Evolutionary conservation across 2,888 invertebrate genomes (phyloP).

Genomic region (Drosophila austrosaltans): DNA sequence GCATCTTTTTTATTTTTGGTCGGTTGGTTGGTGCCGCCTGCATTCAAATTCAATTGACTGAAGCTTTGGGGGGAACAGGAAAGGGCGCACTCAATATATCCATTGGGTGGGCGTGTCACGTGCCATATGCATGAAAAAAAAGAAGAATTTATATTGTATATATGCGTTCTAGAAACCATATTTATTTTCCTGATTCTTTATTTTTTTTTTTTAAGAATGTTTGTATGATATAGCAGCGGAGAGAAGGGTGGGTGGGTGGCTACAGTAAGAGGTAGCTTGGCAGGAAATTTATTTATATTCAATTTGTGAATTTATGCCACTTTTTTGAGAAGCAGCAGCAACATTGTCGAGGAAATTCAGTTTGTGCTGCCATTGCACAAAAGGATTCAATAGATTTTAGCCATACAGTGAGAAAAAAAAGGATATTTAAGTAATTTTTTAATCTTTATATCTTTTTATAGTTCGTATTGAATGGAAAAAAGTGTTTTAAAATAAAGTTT

Average conservation of each 20-base stretch:
- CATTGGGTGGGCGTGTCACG: slow-evolving; percentile 49
- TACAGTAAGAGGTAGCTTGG: slow-evolving; percentile 29
- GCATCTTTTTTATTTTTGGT: slow-evolving; percentile 15
- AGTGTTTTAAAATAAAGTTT: too few species aligned
- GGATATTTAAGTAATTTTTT: neutral
- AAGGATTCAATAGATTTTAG: slow-evolving; percentile 24
- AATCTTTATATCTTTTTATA: too few species aligned
- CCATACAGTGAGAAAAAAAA: slow-evolving; percentile 25
- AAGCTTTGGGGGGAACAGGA: neutral
- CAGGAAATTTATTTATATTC: slow-evolving; percentile 80
- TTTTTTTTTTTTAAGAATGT: slow-evolving; percentile 9
- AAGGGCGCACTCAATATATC: neutral
- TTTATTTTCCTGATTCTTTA: slow-evolving; percentile 42
- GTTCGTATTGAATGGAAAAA: too few species aligned
- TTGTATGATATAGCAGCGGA: neutral
- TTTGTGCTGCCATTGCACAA: slow-evolving; percentile 37
- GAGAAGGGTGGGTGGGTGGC: neutral
- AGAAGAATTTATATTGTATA: slow-evolving; percentile 10
- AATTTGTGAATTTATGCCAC: slow-evolving; percentile 69
- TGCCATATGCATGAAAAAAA: slow-evolving; percentile 48
- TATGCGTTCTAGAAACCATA: slow-evolving; percentile 36
- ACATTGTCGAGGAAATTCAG: slow-evolving; percentile 44
- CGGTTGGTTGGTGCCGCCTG: slow-evolving; percentile 15
- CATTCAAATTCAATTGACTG: slow-evolving; percentile 69
- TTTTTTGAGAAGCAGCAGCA: slow-evolving; percentile 33